These are phyloP conservation scores for Microctenopoma stevenorrisi DNA, from an alignment of 2,797 vertebrate genomes.

Conservation along the genomic window DNA sequence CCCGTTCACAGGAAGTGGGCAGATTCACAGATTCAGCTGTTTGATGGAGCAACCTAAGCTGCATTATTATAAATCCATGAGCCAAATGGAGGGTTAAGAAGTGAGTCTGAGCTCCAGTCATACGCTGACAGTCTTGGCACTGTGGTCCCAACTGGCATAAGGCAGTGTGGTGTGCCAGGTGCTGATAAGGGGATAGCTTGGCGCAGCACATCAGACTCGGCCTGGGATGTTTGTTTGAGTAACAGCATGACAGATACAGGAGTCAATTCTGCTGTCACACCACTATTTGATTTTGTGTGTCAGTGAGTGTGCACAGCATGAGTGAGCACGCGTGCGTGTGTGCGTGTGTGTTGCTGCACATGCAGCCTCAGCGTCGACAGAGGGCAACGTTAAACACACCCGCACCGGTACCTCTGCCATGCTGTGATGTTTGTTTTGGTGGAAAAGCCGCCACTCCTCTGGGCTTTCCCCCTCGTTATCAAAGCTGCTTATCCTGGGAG, in stretches of 20 bases:
- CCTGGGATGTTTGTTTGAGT: conserved; percentile 55
- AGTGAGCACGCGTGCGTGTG: conserved; percentile 1
- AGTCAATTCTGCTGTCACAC: conserved; percentile 51
- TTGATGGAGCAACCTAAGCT: conserved; percentile 18
- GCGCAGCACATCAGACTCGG: conserved; percentile 59
- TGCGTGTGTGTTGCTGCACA: conserved; percentile 5
- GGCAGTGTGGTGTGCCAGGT: conserved; percentile 75
- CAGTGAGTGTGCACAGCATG: conserved; percentile 5
- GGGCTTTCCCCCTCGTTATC: conserved; percentile 53
- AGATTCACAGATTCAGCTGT: conserved; percentile 25
- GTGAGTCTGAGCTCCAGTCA: conserved; percentile 48
- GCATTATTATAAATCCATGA: conserved; percentile 43
- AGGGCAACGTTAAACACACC: conserved; percentile 43
- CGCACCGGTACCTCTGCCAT: conserved; percentile 9
- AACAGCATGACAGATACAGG: conserved; percentile 43
- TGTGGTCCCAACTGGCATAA: conserved; percentile 60
- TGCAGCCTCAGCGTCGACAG: conserved; percentile 29
- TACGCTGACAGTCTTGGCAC: conserved; percentile 61
- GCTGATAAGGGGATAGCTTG: conserved; percentile 82
- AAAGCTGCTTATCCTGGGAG: conserved; percentile 45
- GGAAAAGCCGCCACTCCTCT: conserved; percentile 49
- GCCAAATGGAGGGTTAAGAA: conserved; percentile 33
- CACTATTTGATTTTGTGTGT: conserved; percentile 46
- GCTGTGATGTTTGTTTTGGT: conserved; percentile 53
- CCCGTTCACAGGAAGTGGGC: not conserved